phyloP scores from a whole-genome alignment of 2,797 vertebrate genomes.

The Harpagifer antarcticus region DNA sequence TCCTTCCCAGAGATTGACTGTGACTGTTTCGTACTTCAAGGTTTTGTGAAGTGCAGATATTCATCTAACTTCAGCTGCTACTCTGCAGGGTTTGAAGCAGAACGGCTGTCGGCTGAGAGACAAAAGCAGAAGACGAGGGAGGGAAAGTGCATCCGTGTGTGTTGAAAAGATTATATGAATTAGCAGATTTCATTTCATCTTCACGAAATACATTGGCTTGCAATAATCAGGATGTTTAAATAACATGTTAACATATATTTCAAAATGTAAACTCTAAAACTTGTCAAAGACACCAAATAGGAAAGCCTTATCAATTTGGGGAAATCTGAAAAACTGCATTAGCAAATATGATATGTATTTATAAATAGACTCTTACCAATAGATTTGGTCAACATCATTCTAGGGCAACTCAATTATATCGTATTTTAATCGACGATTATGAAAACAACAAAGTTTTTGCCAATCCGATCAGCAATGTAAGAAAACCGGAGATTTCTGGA shows the following conservation, averaged over 20 bases:
- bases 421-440: too few species aligned
- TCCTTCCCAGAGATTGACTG: neutral
- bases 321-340: neutral
- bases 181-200: neutral
- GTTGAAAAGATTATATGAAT: neutral
- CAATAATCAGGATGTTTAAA: too few species aligned
- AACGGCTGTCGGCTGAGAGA: slow-evolving; percentile 28
- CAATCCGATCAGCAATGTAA: too few species aligned
- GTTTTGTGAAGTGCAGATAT: slow-evolving; percentile 25
- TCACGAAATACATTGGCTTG: neutral
- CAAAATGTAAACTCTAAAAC: neutral
- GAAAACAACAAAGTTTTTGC: too few species aligned
- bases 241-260: too few species aligned
- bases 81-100: neutral
- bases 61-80: slow-evolving; percentile 28
- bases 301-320: neutral
- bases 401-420: too few species aligned
- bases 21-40: slow-evolving; percentile 10
- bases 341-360: neutral
- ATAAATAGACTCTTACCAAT: neutral
- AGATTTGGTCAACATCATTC: neutral
- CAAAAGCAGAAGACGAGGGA: neutral
- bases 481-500: too few species aligned
- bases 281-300: neutral
- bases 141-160: neutral